Conservation (phyloP, 2,113 vertebrate genomes). For the Corythornis vintsioides region DNA sequence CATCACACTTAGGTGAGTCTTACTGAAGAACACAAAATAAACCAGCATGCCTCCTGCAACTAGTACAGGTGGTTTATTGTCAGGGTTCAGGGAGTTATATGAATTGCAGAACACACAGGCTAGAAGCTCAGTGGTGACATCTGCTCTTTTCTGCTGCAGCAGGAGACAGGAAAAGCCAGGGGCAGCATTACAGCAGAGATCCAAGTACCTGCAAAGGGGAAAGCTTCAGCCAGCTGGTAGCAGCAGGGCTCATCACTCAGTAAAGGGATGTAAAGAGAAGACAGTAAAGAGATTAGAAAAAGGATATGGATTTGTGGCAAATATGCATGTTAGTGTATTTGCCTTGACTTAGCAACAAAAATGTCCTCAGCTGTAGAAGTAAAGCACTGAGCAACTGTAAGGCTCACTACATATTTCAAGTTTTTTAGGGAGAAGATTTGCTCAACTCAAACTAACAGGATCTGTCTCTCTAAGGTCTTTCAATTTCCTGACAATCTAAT, state of each 20-base stretch:
- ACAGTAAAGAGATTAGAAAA: not conserved
- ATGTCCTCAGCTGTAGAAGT: not conserved
- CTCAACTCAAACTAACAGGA: not conserved
- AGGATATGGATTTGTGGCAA: not conserved
- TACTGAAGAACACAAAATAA: not conserved
- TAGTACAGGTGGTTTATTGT: not conserved
- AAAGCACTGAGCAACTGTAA: not conserved
- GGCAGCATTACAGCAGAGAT: not conserved
- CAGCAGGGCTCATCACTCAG: not conserved
- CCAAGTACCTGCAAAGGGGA: not conserved
- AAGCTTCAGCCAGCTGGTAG: not conserved
- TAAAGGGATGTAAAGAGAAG: too few relatives aligned
- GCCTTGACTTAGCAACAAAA: not conserved
- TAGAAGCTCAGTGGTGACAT: not conserved
- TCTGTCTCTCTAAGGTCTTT: not conserved
- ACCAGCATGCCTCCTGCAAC: not conserved
- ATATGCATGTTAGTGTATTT: not conserved
- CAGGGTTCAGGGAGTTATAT: too few relatives aligned
- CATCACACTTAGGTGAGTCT: not conserved
- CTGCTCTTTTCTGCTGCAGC: not conserved
- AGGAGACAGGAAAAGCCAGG: not conserved
- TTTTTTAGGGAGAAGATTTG: not conserved
- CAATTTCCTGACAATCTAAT: not conserved
- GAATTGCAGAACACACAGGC: not conserved
- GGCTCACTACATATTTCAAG: not conserved